Evolutionary conservation across 2,888 invertebrate genomes (phyloP).

Genomic region (Ophion ventricosus): DNA sequence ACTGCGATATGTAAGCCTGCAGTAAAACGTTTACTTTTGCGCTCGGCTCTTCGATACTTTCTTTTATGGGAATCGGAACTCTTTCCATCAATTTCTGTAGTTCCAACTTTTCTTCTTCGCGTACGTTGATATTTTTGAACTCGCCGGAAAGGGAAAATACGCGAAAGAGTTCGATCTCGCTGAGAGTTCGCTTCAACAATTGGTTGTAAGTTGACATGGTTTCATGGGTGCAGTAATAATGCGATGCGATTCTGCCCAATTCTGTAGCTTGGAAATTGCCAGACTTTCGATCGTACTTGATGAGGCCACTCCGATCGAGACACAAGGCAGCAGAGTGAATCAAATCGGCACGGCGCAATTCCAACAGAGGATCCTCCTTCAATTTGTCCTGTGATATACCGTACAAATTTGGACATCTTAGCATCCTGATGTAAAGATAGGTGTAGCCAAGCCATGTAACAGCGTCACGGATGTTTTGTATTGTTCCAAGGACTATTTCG

Average conservation of each 20-base stretch:
- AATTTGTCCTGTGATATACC: constrained; percentile 90
- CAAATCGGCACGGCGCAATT: constrained; percentile 96
- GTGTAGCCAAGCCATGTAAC: constrained; percentile 98
- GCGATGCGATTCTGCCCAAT: constrained; percentile 98
- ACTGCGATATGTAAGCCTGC: constrained; percentile 98
- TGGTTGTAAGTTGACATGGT: constrained; percentile 99
- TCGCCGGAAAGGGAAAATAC: constrained; percentile 99
- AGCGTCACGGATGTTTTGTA: constrained; percentile 95
- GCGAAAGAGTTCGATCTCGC: constrained; percentile 98
- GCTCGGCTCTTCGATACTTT: constrained; percentile 98
- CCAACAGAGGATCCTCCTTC: constrained; percentile 93
- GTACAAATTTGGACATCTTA: constrained; percentile 94
- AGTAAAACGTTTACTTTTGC: constrained; percentile 98
- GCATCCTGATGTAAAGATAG: constrained; percentile 97
- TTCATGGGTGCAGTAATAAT: constrained; percentile 99
- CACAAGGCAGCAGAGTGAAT: constrained; percentile 96
- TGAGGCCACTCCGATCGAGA: constrained; percentile 96
- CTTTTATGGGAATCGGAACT: constrained; percentile 99
- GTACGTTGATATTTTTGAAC: constrained; percentile 95
- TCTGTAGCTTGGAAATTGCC: constrained; percentile 96
- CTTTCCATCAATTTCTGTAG: constrained; percentile 95
- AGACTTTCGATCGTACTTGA: constrained; percentile 97
- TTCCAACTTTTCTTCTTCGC: constrained; percentile 98
- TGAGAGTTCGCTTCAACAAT: constrained; percentile 96
- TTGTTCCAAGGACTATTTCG: constrained; percentile 97